These are phyloP conservation scores for Pantelozetes paolii DNA, from an alignment of 2,888 invertebrate species.

Conservation along the genomic window DNA sequence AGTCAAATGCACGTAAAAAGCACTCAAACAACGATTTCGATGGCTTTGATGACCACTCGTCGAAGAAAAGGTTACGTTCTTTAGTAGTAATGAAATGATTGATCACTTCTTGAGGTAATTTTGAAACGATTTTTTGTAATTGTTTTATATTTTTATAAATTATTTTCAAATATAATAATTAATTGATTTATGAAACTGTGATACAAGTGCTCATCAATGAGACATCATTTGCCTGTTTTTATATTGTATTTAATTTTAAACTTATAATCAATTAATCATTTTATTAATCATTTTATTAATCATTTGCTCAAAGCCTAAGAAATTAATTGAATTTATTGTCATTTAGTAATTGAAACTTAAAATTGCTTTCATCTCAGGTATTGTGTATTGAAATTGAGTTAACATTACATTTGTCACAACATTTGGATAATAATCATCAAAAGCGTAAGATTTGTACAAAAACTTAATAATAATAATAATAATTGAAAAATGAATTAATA, in stretches of 20 bases:
- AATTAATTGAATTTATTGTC: not conserved
- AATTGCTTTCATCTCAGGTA: conserved; percentile 38
- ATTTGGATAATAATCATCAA: conserved; percentile 25
- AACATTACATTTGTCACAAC: conserved; percentile 34
- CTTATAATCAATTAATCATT: not conserved
- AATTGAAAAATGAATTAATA: conserved; percentile 9
- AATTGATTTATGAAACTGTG: conserved; percentile 20
- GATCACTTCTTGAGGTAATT: conserved; percentile 20
- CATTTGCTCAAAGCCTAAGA: conserved; percentile 21
- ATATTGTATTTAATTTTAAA: not conserved
- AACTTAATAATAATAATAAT: conserved; percentile 29
- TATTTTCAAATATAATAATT: not conserved
- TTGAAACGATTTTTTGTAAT: not conserved
- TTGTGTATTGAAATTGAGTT: conserved; percentile 28
- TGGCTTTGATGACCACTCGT: not conserved
- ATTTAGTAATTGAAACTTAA: conserved; percentile 9
- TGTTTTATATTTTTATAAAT: not conserved
- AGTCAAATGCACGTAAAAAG: not conserved
- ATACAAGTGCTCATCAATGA: not conserved
- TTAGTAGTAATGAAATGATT: conserved; percentile 32
- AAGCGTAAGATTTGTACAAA: conserved; percentile 30
- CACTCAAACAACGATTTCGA: conserved; percentile 6
- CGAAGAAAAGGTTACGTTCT: conserved; percentile 33
- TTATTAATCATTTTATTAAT: not conserved
- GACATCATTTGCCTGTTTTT: not conserved